phyloP scores from a whole-genome alignment of 1,140 invertebrate species.

The Papilio aristodemus region DNA sequence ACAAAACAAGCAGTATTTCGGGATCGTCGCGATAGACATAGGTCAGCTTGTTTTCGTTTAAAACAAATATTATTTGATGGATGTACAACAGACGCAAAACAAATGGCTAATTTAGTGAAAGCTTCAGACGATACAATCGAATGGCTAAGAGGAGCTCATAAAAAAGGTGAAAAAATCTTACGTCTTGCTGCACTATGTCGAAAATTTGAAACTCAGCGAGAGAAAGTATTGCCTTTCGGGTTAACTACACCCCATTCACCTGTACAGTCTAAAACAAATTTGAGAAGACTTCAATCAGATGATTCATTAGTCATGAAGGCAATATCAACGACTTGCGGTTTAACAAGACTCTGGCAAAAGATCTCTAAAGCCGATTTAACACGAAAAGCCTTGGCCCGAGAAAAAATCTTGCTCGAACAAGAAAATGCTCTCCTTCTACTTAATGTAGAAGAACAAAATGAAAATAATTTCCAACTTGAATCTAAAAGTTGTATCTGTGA shows the following conservation, averaged over 20 bases:
- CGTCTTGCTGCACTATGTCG: slow-evolving; percentile 79
- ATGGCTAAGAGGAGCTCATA: slow-evolving; percentile 58
- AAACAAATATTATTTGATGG: slow-evolving; percentile 59
- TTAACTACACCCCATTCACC: slow-evolving; percentile 75
- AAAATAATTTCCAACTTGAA: slow-evolving; percentile 45
- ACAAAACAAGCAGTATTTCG: slow-evolving; percentile 72
- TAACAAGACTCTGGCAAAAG: slow-evolving; percentile 68
- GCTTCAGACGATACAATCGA: slow-evolving; percentile 56
- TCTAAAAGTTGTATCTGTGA: slow-evolving; percentile 51
- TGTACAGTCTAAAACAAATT: slow-evolving; percentile 45
- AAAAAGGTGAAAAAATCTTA: slow-evolving; percentile 79
- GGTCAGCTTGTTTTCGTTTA: slow-evolving; percentile 58
- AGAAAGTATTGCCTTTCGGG: slow-evolving; percentile 81
- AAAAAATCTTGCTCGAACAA: slow-evolving; percentile 61
- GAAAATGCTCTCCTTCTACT: slow-evolving; percentile 60
- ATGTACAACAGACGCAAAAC: slow-evolving; percentile 52
- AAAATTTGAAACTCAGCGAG: slow-evolving; percentile 81
- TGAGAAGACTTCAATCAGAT: slow-evolving; percentile 52
- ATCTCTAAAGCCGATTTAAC: slow-evolving; percentile 65
- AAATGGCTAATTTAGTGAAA: slow-evolving; percentile 56
- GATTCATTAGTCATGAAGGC: slow-evolving; percentile 63
- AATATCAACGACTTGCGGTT: slow-evolving; percentile 55
- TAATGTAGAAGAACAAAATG: slow-evolving; percentile 50
- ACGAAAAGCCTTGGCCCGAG: slow-evolving; percentile 58
- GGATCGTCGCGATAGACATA: slow-evolving; percentile 65